These are phyloP conservation scores for Meandrina meandrites DNA, from an alignment of 92 coral and sea anemone species.

Conservation along the genomic window DNA sequence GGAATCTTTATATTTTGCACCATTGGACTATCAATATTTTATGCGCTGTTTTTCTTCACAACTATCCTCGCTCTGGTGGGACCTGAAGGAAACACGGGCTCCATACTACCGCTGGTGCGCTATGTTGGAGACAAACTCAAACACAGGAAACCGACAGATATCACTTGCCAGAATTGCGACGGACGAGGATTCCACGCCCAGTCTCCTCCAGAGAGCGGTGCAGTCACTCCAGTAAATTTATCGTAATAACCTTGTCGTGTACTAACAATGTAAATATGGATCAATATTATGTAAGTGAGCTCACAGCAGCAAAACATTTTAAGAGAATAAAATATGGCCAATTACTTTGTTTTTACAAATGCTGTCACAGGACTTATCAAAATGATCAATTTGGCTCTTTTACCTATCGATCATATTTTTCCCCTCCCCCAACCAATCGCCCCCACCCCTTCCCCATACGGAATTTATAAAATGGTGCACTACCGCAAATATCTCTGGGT, in stretches of 20 bases:
- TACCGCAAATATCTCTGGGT: too few relatives aligned
- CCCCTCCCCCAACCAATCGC: too few relatives aligned
- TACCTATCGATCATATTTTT: too few relatives aligned
- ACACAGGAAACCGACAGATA: constrained; percentile 52
- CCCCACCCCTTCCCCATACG: too few relatives aligned
- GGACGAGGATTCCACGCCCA: constrained; percentile 76
- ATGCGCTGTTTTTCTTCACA: constrained; percentile 68
- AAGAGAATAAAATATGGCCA: too few relatives aligned
- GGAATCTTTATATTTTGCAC: constrained; percentile 85
- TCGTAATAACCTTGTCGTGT: background rate
- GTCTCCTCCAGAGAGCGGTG: background rate
- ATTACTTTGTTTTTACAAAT: too few relatives aligned
- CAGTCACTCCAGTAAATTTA: background rate
- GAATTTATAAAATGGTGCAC: too few relatives aligned
- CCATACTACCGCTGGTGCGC: constrained; percentile 37
- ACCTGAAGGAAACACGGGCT: constrained; percentile 75
- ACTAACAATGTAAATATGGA: background rate
- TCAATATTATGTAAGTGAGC: background rate
- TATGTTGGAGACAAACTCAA: constrained; percentile 53
- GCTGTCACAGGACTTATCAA: too few relatives aligned
- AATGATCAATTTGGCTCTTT: too few relatives aligned
- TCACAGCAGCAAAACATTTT: background rate
- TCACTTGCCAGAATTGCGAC: constrained; percentile 64
- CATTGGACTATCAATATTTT: constrained; percentile 72
- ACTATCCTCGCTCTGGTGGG: constrained; percentile 63